Conservation (phyloP, 2,888 invertebrate genomes). For the Ormyrus pomaceus region DNA sequence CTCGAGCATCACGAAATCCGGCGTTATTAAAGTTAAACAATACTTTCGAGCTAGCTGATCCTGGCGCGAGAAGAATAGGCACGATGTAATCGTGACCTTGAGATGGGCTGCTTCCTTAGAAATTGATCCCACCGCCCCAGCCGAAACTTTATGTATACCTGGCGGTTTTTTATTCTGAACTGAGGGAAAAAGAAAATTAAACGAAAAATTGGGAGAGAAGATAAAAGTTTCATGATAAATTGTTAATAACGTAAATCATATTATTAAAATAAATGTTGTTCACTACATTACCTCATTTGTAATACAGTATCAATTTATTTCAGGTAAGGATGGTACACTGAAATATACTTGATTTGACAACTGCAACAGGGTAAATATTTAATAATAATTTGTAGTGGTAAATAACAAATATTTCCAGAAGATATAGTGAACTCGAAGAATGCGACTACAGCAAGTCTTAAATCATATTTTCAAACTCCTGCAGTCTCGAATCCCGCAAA, state of each 20-base stretch:
- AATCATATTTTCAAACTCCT: neutral
- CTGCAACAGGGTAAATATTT: neutral
- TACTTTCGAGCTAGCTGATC: constrained; percentile 33
- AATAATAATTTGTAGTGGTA: neutral
- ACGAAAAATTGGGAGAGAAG: neutral
- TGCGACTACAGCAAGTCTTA: neutral
- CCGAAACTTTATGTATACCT: neutral
- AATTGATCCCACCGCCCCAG: too few relatives aligned
- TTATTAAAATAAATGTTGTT: too few relatives aligned
- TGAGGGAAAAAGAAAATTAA: neutral
- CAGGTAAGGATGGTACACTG: neutral
- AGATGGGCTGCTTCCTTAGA: too few relatives aligned
- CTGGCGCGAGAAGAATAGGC: constrained; percentile 21
- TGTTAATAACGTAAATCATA: too few relatives aligned
- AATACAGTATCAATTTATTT: neutral
- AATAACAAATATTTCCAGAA: neutral
- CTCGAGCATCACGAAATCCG: neutral
- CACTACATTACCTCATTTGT: neutral
- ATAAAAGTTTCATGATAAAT: too few relatives aligned
- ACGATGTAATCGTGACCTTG: constrained; percentile 15
- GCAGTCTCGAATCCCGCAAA: neutral
- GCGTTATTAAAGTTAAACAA: constrained; percentile 50
- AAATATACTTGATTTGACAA: neutral
- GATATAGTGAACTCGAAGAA: neutral
- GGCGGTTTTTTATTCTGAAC: neutral